Conservation (phyloP, 2,888 invertebrate species). For the Trisateles emortualis region DNA sequence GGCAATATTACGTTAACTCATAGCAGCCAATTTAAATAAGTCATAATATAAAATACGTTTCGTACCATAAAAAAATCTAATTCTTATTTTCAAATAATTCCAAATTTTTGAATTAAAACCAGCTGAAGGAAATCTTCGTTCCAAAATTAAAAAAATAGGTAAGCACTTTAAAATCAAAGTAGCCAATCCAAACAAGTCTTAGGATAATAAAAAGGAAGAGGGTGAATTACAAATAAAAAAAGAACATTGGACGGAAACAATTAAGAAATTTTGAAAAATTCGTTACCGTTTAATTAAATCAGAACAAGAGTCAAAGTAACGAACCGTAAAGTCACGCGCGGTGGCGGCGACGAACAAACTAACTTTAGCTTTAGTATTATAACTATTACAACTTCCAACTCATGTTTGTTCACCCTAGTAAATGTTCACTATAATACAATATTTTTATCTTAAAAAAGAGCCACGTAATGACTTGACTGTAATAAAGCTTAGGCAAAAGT, state of each 20-base stretch:
- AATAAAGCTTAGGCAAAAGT: too few species aligned
- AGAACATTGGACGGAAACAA: slow-evolving; percentile 73
- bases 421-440: too few species aligned
- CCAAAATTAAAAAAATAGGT: slow-evolving; percentile 6
- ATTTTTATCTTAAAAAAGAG: too few species aligned
- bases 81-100: neutral
- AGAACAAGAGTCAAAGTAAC: slow-evolving; percentile 66
- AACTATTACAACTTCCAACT: slow-evolving; percentile 18
- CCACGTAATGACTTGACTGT: too few species aligned
- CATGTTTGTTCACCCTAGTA: neutral
- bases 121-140: slow-evolving; percentile 9
- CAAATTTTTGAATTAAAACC: neutral
- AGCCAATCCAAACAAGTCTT: slow-evolving; percentile 15
- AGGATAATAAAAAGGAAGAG: slow-evolving; percentile 36
- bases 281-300: slow-evolving; percentile 76
- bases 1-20: too few species aligned
- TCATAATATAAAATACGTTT: too few species aligned
- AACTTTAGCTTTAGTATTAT: slow-evolving; percentile 37
- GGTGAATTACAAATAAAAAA: slow-evolving; percentile 23
- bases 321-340: slow-evolving; percentile 70
- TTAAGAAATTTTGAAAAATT: slow-evolving; percentile 69
- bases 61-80: too few species aligned
- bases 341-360: slow-evolving; percentile 52
- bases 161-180: slow-evolving; percentile 9
- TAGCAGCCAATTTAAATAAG: too few species aligned